A percentile compares a stretch with the other conserved stretches of the same genome.
Conservation (phyloP, 35 echinoderm and acorn worm genomes). For the Amphiura filiformis region DNA sequence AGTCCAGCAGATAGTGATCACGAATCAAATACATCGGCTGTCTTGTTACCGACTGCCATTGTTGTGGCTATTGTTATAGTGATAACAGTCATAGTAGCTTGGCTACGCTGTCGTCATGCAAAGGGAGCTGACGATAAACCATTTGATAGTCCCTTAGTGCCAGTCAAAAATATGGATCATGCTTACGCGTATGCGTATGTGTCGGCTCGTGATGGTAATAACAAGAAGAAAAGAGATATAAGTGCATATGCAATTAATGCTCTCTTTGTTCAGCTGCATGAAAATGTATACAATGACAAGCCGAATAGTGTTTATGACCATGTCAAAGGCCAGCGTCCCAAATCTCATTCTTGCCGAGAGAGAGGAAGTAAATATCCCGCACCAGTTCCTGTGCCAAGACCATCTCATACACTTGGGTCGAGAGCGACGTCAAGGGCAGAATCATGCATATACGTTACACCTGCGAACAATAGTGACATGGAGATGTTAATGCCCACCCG, state of each 20-base stretch:
- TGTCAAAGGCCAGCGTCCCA: not conserved
- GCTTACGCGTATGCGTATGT: not conserved
- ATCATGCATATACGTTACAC: not conserved
- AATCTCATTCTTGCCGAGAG: not conserved
- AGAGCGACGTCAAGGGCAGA: not conserved
- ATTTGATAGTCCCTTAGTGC: not conserved
- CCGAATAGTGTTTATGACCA: not conserved
- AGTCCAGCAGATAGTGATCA: not conserved
- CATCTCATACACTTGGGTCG: not conserved
- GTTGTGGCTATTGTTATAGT: not conserved
- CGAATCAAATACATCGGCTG: not conserved
- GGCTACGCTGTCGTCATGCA: not conserved
- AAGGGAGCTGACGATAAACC: not conserved
- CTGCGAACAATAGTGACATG: not conserved
- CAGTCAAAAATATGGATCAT: not conserved
- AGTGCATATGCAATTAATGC: not conserved
- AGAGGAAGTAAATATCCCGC: not conserved
- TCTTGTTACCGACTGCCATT: not conserved
- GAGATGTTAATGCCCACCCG: not conserved
- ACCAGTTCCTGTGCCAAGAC: not conserved
- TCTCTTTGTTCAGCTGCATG: not conserved
- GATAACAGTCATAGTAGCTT: not conserved
- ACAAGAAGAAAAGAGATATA: not conserved
- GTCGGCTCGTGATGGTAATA: not conserved
- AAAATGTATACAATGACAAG: not conserved